These are phyloP conservation scores for Drosophila engyochracea DNA, from an alignment of 2,888 invertebrate genomes.

Conservation along the genomic window DNA sequence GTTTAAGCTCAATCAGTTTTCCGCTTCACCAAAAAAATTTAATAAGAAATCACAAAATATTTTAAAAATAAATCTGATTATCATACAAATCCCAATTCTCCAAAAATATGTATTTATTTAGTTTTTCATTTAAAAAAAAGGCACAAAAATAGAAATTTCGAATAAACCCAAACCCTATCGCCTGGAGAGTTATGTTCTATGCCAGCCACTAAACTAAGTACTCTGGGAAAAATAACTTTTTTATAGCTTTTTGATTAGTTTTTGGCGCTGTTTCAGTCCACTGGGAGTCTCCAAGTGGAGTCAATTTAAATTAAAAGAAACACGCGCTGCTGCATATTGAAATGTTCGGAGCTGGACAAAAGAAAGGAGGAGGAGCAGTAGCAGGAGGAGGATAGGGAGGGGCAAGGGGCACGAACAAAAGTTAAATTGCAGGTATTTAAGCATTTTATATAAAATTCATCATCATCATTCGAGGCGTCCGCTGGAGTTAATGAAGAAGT, in stretches of 20 bases:
- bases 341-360: slow-evolving; percentile 41
- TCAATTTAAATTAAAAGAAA: slow-evolving; percentile 77
- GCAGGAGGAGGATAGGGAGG: neutral
- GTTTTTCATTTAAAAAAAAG: neutral
- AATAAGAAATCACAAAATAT: neutral
- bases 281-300: slow-evolving; percentile 57
- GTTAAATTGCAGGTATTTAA: slow-evolving; percentile 84
- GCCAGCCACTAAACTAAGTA: slow-evolving; percentile 35
- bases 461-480: slow-evolving; percentile 66
- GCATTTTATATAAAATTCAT: slow-evolving; percentile 82
- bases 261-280: slow-evolving; percentile 71
- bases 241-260: slow-evolving; percentile 73
- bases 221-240: slow-evolving; percentile 26
- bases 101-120: neutral
- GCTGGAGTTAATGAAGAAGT: slow-evolving; percentile 69
- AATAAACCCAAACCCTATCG: slow-evolving; percentile 16
- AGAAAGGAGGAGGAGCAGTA: neutral
- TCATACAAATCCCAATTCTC: neutral
- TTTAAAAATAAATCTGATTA: neutral
- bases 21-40: neutral
- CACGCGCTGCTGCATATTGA: slow-evolving; percentile 68
- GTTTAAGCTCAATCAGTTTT: neutral
- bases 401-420: slow-evolving; percentile 50
- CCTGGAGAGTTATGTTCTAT: slow-evolving; percentile 16
- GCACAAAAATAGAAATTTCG: slow-evolving; percentile 6